A percentile compares a stretch with the other conserved stretches of the same genome.
phyloP scores from a whole-genome alignment of 30 jellyfish, hydroid and myxozoan species.

The Rhopilema esculentum region DNA sequence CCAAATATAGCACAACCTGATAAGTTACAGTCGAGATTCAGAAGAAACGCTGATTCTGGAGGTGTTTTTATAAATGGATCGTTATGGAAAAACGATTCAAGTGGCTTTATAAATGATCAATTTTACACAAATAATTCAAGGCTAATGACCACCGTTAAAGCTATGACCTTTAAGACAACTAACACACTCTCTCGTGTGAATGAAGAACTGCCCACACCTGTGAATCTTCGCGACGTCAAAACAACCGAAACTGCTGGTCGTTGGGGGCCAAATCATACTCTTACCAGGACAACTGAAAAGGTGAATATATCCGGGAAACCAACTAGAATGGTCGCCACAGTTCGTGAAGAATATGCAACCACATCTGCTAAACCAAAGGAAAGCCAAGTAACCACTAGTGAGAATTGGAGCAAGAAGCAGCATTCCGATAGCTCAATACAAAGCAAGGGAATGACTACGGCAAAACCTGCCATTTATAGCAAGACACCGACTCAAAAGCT shows the following conservation, averaged over 20 bases:
- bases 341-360: too few species aligned
- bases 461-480: not conserved
- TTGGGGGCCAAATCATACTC: not conserved
- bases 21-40: not conserved
- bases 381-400: too few species aligned
- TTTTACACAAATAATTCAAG: not conserved
- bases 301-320: too few species aligned
- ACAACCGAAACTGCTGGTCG: not conserved
- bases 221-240: too few species aligned
- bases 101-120: not conserved
- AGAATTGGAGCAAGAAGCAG: not conserved
- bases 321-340: too few species aligned
- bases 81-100: not conserved
- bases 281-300: too few species aligned
- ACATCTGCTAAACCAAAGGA: too few species aligned
- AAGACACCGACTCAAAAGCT: not conserved
- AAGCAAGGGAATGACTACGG: not conserved
- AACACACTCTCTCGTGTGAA: too few species aligned
- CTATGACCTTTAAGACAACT: too few species aligned
- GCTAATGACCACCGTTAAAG: not conserved
- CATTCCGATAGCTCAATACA: not conserved
- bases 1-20: not conserved
- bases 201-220: too few species aligned
- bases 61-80: slow-evolving; percentile 6
- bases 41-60: slow-evolving; percentile 28